Conservation (phyloP, 2,113 vertebrate species). For the Calyptommatus sinebrachiatus region DNA sequence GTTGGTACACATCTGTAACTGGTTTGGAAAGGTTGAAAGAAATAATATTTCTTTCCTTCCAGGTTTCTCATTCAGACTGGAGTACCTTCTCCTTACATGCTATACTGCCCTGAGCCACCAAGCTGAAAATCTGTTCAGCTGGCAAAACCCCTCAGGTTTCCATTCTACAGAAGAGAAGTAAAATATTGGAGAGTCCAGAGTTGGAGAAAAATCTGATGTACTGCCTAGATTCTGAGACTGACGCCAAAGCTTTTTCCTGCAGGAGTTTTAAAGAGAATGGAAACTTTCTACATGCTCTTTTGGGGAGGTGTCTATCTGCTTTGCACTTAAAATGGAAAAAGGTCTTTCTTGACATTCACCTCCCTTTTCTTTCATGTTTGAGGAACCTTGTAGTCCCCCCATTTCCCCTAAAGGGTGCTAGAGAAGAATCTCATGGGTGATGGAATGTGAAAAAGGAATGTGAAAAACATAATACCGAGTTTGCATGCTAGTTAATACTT, state of each 20-base stretch:
- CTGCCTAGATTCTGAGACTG: conserved; percentile 31
- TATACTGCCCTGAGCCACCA: not conserved
- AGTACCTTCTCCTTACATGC: not conserved
- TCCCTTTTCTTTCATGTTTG: not conserved
- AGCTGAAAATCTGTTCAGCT: conserved; percentile 12
- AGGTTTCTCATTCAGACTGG: not conserved
- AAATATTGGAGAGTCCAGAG: not conserved
- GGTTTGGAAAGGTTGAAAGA: too few relatives aligned
- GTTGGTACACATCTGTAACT: too few relatives aligned
- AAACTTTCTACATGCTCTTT: not conserved
- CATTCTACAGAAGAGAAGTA: not conserved
- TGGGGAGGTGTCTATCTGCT: conserved; percentile 62
- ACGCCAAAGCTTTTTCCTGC: conserved; percentile 46
- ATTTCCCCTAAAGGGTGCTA: not conserved
- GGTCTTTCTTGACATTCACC: conserved; percentile 24
- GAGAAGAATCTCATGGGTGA: not conserved
- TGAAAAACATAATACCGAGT: not conserved
- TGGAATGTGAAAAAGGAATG: not conserved
- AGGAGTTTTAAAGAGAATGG: conserved; percentile 19
- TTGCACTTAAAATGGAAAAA: conserved; percentile 57
- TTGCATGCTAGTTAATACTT: not conserved
- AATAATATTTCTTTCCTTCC: too few relatives aligned
- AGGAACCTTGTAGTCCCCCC: not conserved
- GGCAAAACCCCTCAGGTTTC: conserved; percentile 1
- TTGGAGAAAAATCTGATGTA: conserved; percentile 4